A percentile compares a stretch with the other conserved stretches of the same genome.
Evolutionary conservation across 1,140 invertebrate species (phyloP).

Genomic region (Hylyphantes graminicola): DNA sequence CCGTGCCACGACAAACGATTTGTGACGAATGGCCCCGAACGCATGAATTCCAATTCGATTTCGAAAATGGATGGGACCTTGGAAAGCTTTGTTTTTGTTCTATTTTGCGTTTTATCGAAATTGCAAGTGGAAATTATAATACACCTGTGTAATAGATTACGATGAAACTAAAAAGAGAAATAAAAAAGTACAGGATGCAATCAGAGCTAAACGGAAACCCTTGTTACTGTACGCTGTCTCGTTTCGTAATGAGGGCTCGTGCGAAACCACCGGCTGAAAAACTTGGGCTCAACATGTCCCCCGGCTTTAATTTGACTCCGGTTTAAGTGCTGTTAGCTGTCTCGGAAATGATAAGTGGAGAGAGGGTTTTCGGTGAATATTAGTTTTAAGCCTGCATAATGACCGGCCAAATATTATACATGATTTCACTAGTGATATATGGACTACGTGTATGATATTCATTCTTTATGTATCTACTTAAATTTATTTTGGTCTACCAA

Average conservation of each 20-base stretch:
- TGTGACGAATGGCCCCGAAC: conserved; percentile 39
- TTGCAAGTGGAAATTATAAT: conserved; percentile 50
- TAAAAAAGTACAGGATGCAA: conserved; percentile 18
- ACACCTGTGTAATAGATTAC: conserved; percentile 45
- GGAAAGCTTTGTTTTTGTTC: conserved; percentile 19
- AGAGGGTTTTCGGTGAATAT: neutral
- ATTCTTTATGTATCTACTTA: too few relatives aligned
- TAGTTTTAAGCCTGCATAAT: conserved; percentile 7
- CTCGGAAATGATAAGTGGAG: conserved; percentile 10
- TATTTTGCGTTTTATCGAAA: conserved; percentile 13
- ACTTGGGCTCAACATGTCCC: conserved; percentile 43
- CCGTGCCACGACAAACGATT: conserved; percentile 47
- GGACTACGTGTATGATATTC: too few relatives aligned
- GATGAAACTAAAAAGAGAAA: neutral
- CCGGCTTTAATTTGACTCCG: conserved; percentile 5
- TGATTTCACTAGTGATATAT: too few relatives aligned
- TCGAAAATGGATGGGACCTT: conserved; percentile 44
- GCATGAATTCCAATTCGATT: conserved; percentile 53
- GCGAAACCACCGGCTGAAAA: conserved; percentile 43
- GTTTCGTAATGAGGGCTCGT: neutral
- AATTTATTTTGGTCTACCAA: too few relatives aligned
- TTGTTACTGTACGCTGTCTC: conserved; percentile 12
- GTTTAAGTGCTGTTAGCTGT: conserved; percentile 26
- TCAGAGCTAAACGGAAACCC: conserved; percentile 48
- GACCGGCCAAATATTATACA: too few relatives aligned